Evolutionary conservation across 2,113 vertebrate genomes (phyloP).

Genomic region (Lophius piscatorius): DNA sequence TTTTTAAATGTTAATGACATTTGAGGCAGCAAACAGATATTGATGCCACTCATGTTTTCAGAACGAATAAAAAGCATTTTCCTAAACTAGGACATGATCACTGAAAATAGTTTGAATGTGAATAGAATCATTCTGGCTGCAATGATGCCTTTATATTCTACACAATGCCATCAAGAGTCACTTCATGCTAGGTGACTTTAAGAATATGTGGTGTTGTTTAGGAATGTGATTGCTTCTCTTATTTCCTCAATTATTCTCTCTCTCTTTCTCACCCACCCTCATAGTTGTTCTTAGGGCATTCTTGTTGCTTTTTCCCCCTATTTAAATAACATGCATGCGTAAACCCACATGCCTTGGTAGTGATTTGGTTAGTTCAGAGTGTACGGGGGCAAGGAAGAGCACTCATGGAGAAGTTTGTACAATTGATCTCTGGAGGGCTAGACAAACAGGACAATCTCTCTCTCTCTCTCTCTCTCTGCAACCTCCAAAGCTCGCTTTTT

Average conservation of each 20-base stretch:
- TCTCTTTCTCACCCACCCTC: conserved; percentile 17
- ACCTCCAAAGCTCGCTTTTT: conserved; percentile 24
- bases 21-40: conserved; percentile 11
- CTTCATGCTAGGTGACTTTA: conserved; percentile 75
- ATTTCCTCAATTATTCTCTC: conserved; percentile 23
- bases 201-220: conserved; percentile 74
- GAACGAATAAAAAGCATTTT: conserved; percentile 31
- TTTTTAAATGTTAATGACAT: conserved; percentile 44
- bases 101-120: no score
- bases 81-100: conserved; percentile 35
- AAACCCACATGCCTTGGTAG: conserved; percentile 52
- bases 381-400: conserved; percentile 60
- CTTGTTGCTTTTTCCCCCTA: conserved; percentile 9
- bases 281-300: conserved; percentile 35
- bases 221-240: conserved; percentile 28
- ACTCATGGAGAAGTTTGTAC: conserved; percentile 78
- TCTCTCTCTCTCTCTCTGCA: no score
- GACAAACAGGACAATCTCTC: conserved; percentile 55
- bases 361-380: conserved; percentile 68
- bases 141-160: conserved; percentile 52
- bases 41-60: conserved; percentile 15
- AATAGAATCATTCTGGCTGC: no score
- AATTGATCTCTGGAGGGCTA: conserved; percentile 78
- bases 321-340: conserved; percentile 22
- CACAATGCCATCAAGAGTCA: conserved; percentile 41